Evolutionary conservation across 2,113 vertebrate genomes (phyloP).

Genomic region (Cathartes aura): DNA sequence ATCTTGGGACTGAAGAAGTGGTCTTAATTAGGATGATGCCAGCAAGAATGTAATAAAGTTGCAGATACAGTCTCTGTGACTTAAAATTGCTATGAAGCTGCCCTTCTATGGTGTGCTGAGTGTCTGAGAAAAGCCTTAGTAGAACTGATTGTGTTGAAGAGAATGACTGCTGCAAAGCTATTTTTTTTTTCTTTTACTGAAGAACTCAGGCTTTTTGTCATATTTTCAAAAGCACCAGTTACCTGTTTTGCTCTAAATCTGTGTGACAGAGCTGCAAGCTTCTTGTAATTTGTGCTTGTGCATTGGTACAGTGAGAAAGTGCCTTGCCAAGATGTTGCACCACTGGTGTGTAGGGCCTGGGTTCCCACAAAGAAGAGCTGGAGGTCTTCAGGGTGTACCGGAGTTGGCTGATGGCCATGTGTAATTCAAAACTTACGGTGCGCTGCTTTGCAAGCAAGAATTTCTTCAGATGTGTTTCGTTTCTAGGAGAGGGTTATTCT

Average conservation of each 20-base stretch:
- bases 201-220: rapidly evolving
- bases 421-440: rapidly evolving
- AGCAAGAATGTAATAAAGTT: background rate
- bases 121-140: background rate
- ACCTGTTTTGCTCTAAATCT: background rate
- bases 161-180: background rate
- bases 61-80: background rate
- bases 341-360: background rate
- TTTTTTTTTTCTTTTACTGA: background rate
- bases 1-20: background rate
- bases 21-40: background rate
- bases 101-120: background rate
- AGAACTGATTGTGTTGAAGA: background rate
- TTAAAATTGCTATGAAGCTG: background rate
- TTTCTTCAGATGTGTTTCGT: background rate
- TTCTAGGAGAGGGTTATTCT: background rate
- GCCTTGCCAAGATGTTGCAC: background rate
- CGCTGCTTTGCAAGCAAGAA: background rate
- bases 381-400: background rate
- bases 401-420: background rate
- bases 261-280: background rate
- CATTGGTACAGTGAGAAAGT: background rate
- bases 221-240: background rate
- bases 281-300: background rate
- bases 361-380: background rate